phyloP scores from a whole-genome alignment of 2,888 invertebrate species.

The Philereme vetulata region DNA sequence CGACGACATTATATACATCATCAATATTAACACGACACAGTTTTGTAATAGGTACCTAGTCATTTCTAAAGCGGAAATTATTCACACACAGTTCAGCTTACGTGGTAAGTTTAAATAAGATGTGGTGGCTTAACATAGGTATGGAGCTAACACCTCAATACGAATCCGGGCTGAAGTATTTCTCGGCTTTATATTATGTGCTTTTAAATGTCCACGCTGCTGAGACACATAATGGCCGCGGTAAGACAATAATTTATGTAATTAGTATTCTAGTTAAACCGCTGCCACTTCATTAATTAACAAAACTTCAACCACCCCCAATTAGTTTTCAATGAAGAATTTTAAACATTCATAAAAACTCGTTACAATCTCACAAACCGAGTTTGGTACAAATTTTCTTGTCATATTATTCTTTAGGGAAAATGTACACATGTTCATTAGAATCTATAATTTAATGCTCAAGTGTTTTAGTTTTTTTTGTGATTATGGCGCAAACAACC shows the following conservation, averaged over 20 bases:
- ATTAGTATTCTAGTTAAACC: slow-evolving; percentile 66
- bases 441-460: neutral
- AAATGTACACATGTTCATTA: slow-evolving; percentile 19
- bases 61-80: slow-evolving; percentile 25
- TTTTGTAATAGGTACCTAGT: slow-evolving; percentile 13
- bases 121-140: slow-evolving; percentile 20
- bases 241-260: slow-evolving; percentile 53
- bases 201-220: slow-evolving; percentile 24
- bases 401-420: slow-evolving; percentile 29
- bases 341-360: slow-evolving; percentile 60
- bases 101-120: slow-evolving; percentile 31
- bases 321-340: slow-evolving; percentile 58
- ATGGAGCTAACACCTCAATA: slow-evolving; percentile 28
- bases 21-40: slow-evolving; percentile 20
- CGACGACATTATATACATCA: slow-evolving; percentile 5
- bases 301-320: slow-evolving; percentile 61
- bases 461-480: neutral
- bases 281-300: slow-evolving; percentile 70
- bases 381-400: slow-evolving; percentile 36
- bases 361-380: slow-evolving; percentile 47
- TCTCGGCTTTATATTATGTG: slow-evolving; percentile 22
- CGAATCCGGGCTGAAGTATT: slow-evolving; percentile 32
- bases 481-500: too few relatives aligned
- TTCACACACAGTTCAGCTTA: slow-evolving; percentile 23
- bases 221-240: slow-evolving; percentile 37